These are phyloP conservation scores for Dicranocentrus wangi DNA, from an alignment of 2,888 invertebrate genomes.

Conservation along the genomic window DNA sequence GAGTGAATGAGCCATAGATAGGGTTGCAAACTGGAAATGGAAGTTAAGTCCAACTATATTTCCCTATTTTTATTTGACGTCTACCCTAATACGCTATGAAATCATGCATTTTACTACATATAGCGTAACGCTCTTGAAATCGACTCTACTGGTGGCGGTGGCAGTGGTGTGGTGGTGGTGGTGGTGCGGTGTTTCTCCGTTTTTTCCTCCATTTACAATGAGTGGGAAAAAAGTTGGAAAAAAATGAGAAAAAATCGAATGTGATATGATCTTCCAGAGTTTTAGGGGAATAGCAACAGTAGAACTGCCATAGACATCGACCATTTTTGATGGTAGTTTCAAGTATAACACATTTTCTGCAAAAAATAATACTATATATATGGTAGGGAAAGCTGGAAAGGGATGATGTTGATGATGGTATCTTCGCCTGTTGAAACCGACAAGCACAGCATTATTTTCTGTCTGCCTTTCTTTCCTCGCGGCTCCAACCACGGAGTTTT, in stretches of 20 bases:
- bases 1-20: conserved; percentile 45
- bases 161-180: no score
- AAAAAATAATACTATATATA: conserved; percentile 38
- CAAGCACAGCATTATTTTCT: conserved; percentile 61
- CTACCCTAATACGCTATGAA: conserved; percentile 11
- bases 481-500: not conserved
- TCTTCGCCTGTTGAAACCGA: conserved; percentile 66
- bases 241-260: conserved; percentile 61
- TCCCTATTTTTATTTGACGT: conserved; percentile 58
- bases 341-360: no score
- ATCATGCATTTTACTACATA: conserved; percentile 30
- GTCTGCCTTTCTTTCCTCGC: conserved; percentile 42
- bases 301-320: no score
- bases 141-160: conserved; percentile 34
- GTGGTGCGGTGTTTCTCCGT: not conserved
- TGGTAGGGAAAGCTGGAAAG: conserved; percentile 26
- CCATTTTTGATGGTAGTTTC: no score
- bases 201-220: conserved; percentile 36
- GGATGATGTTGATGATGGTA: conserved; percentile 56
- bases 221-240: conserved; percentile 38
- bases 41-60: conserved; percentile 40
- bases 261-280: conserved; percentile 59
- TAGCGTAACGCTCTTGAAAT: not conserved
- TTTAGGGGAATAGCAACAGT: conserved; percentile 35
- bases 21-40: conserved; percentile 42